Percentiles rank a stretch among this genome's conserved stretches.
phyloP scores from a whole-genome alignment of 2,797 vertebrate genomes.

The Pangasius macronema region DNA sequence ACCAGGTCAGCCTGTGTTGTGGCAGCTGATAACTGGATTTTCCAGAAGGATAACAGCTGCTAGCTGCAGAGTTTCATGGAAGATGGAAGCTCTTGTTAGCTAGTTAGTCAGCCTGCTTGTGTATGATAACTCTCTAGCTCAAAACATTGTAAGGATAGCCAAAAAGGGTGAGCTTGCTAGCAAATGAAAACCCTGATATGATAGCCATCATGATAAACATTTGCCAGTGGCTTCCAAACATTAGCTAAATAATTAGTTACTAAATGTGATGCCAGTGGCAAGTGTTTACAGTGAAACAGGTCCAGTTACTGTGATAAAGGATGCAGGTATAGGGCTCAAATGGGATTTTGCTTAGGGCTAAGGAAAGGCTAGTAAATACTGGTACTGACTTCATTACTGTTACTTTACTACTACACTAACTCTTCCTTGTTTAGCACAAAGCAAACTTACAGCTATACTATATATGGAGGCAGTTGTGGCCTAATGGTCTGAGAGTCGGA shows the following conservation, averaged over 20 bases:
- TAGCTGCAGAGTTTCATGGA: neutral
- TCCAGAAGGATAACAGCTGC: neutral
- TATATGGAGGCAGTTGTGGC: too few relatives aligned
- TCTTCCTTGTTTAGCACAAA: too few relatives aligned
- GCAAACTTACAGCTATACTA: too few relatives aligned
- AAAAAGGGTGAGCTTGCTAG: neutral
- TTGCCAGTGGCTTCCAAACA: neutral
- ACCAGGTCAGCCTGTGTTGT: neutral
- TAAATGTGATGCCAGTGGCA: neutral
- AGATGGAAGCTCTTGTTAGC: neutral
- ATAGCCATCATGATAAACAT: neutral
- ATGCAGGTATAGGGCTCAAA: too few relatives aligned
- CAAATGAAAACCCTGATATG: neutral
- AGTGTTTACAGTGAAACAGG: neutral
- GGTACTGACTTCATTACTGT: too few relatives aligned
- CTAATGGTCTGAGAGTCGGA: too few relatives aligned
- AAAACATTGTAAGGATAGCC: neutral
- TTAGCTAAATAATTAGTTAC: neutral
- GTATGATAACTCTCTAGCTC: neutral
- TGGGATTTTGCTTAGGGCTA: too few relatives aligned
- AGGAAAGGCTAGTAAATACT: too few relatives aligned
- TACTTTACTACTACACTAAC: too few relatives aligned
- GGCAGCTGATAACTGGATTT: neutral
- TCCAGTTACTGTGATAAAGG: too few relatives aligned
- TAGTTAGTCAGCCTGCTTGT: neutral